Conservation (phyloP, 1,140 invertebrate genomes). For the Ruditapes philippinarum region DNA sequence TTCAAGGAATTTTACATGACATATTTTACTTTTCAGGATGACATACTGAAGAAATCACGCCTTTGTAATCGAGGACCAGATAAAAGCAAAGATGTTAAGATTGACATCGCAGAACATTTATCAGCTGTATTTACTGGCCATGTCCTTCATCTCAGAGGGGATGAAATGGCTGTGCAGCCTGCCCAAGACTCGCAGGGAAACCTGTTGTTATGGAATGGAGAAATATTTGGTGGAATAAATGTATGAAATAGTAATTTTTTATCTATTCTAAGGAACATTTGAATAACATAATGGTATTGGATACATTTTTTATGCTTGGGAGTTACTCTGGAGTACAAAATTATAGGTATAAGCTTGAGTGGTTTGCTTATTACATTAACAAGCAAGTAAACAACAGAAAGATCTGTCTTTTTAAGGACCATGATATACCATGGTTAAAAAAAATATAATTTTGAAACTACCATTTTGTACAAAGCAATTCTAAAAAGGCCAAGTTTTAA, state of each 20-base stretch:
- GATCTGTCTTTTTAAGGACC: too few relatives aligned
- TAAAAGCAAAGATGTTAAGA: neutral
- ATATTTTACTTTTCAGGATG: slow-evolving; percentile 62
- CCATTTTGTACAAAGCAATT: too few relatives aligned
- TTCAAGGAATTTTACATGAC: too few relatives aligned
- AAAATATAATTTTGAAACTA: too few relatives aligned
- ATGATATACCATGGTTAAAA: too few relatives aligned
- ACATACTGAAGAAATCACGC: slow-evolving; percentile 53
- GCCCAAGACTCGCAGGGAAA: slow-evolving; percentile 88
- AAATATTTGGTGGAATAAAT: slow-evolving; percentile 90
- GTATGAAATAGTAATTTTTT: slow-evolving; percentile 47
- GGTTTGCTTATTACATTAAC: too few relatives aligned
- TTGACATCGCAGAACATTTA: neutral
- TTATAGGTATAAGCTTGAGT: too few relatives aligned
- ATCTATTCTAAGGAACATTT: neutral
- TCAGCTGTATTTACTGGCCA: slow-evolving; percentile 83
- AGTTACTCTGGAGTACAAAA: too few relatives aligned
- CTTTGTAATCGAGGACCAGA: slow-evolving; percentile 77
- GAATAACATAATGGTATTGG: too few relatives aligned
- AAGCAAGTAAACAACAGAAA: too few relatives aligned
- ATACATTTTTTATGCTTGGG: neutral
- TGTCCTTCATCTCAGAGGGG: slow-evolving; percentile 92
- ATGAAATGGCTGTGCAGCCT: slow-evolving; percentile 89
- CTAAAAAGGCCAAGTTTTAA: too few relatives aligned
- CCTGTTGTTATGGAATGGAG: slow-evolving; percentile 93